Conservation (phyloP, 2,797 vertebrate species). For the Myripristis murdjan region DNA sequence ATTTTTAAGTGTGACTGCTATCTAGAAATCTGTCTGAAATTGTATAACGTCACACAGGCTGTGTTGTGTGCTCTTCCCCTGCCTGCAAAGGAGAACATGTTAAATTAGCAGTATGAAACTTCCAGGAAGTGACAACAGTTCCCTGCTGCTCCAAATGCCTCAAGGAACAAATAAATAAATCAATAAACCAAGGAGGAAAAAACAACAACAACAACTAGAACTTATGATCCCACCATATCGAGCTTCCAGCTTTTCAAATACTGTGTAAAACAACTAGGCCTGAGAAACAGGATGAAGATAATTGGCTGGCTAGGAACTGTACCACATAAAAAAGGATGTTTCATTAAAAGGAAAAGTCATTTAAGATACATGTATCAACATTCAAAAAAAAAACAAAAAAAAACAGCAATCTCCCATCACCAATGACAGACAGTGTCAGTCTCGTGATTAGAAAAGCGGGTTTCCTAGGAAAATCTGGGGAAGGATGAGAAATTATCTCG, state of each 20-base stretch:
- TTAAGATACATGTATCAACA: too few species aligned
- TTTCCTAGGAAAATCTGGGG: neutral
- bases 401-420: too few species aligned
- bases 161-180: conserved; percentile 1
- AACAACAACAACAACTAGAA: too few species aligned
- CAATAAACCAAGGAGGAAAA: too few species aligned
- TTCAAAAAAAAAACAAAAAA: neutral
- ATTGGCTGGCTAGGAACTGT: neutral
- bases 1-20: neutral
- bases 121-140: conserved; percentile 5
- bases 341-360: neutral
- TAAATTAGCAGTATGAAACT: conserved; percentile 7
- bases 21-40: conserved; percentile 7
- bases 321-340: neutral
- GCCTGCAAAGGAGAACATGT: conserved; percentile 18
- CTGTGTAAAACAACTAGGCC: too few species aligned
- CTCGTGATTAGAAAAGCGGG: too few species aligned
- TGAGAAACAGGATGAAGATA: neutral
- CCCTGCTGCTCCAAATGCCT: neutral
- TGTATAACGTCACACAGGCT: neutral
- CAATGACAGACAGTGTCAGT: neutral
- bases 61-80: neutral
- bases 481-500: neutral
- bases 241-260: too few species aligned
- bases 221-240: too few species aligned